Conservation (phyloP, 2,113 vertebrate species). For the Zosterops pallidus region DNA sequence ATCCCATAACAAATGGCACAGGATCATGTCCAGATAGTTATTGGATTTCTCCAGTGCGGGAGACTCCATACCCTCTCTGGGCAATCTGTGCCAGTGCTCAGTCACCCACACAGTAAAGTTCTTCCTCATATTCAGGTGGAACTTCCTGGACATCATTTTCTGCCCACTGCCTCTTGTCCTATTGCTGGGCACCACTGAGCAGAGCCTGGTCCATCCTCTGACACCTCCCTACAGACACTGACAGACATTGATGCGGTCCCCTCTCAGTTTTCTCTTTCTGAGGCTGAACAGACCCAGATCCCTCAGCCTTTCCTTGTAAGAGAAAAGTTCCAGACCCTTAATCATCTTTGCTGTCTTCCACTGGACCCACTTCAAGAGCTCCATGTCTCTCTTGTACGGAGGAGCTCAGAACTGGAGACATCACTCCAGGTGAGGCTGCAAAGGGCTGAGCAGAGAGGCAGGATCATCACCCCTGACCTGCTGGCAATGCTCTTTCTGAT, state of each 20-base stretch:
- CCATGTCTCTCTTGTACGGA: rapidly evolving
- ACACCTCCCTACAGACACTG: background rate
- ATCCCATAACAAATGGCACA: background rate
- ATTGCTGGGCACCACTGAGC: background rate
- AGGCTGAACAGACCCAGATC: background rate
- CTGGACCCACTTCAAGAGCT: background rate
- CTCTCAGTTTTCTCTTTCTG: rapidly evolving
- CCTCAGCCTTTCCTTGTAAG: background rate
- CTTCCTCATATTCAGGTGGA: background rate
- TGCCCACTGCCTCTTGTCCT: background rate
- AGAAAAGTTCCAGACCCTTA: background rate
- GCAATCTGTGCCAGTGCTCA: background rate
- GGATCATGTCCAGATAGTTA: background rate
- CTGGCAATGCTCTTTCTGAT: background rate
- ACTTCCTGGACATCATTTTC: background rate
- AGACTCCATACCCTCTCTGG: background rate
- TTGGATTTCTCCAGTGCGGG: background rate
- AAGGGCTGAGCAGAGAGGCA: background rate
- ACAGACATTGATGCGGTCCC: background rate
- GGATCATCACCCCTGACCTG: background rate
- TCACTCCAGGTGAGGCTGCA: background rate
- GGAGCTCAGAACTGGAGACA: background rate
- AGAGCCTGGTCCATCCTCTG: background rate
- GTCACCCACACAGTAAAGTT: background rate
- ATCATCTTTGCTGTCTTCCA: background rate